Percentiles rank a stretch among this genome's conserved stretches.
Conservation (phyloP, 2,888 invertebrate species). For the Eupithecia subfuscata region DNA sequence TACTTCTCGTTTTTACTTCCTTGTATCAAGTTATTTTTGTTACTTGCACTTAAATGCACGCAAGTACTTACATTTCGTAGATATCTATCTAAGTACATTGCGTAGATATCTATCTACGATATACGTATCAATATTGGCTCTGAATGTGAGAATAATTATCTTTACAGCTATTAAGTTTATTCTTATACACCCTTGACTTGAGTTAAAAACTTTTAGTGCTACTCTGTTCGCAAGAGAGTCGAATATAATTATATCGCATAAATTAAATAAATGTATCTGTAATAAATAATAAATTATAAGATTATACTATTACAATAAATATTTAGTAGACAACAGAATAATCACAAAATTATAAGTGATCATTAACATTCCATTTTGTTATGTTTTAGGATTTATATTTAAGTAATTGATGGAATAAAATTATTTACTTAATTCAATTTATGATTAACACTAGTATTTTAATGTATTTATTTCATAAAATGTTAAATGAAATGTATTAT, state of each 20-base stretch:
- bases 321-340: constrained; percentile 59
- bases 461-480: background rate
- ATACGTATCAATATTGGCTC: background rate
- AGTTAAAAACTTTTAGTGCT: constrained; percentile 31
- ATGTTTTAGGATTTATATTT: constrained; percentile 8
- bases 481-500: background rate
- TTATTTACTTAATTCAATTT: background rate
- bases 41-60: background rate
- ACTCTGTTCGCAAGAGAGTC: constrained; percentile 41
- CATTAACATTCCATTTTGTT: constrained; percentile 43
- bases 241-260: constrained; percentile 40
- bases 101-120: background rate
- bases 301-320: constrained; percentile 39
- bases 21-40: background rate
- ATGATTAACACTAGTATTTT: background rate
- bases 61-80: background rate
- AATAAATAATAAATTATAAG: constrained; percentile 42
- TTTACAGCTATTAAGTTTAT: background rate
- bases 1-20: background rate
- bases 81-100: background rate
- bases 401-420: background rate
- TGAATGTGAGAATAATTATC: background rate
- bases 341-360: constrained; percentile 51
- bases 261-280: constrained; percentile 25
- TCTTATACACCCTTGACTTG: background rate